phyloP scores from a whole-genome alignment of 2,888 invertebrate genomes.

The Aphidius colemani region DNA sequence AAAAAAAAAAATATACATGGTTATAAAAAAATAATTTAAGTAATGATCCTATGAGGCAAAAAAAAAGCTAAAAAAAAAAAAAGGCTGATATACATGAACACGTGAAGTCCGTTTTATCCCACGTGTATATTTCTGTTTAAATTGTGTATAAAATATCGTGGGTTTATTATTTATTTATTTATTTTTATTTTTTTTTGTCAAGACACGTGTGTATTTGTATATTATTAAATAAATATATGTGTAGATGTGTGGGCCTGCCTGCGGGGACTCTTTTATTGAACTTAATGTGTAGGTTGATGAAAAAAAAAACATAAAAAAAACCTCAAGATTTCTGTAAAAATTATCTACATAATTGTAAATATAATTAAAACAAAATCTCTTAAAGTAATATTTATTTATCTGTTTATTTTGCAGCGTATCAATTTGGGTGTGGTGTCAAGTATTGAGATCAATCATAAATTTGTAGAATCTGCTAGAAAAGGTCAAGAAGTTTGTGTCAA shows the following conservation, averaged over 20 bases:
- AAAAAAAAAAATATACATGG: no score
- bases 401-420: constrained; percentile 73
- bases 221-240: not conserved
- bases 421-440: constrained; percentile 94
- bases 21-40: no score
- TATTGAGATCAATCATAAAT: constrained; percentile 94
- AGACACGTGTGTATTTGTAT: constrained; percentile 1
- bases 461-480: constrained; percentile 90
- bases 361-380: not conserved
- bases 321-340: not conserved
- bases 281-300: constrained; percentile 22
- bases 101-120: constrained; percentile 5
- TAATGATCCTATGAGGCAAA: not conserved
- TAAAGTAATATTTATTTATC: not conserved
- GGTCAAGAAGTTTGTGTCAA: constrained; percentile 96
- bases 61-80: not conserved
- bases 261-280: constrained; percentile 18
- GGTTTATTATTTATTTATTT: constrained; percentile 17
- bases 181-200: not conserved
- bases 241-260: constrained; percentile 18
- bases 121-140: constrained; percentile 28
- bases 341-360: not conserved
- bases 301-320: constrained; percentile 1
- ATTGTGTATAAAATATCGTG: constrained; percentile 24
- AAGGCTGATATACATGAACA: not conserved